Conservation (phyloP, 1,140 invertebrate genomes). For the Macrobrachium rosenbergii region DNA sequence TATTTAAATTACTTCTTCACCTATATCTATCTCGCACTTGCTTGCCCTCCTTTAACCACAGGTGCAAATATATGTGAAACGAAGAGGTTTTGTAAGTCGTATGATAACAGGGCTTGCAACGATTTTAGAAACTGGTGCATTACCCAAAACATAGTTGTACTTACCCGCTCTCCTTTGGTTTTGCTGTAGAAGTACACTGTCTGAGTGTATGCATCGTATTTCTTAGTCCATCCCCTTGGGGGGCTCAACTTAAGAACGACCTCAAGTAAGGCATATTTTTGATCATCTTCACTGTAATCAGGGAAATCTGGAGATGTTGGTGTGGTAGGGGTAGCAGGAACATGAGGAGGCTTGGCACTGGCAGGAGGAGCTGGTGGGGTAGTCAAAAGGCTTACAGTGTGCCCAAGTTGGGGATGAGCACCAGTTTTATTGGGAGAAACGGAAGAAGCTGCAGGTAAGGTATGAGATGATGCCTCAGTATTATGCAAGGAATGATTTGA, state of each 20-base stretch:
- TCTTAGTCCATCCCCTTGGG: constrained; percentile 41
- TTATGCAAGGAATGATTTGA: background rate
- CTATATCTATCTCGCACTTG: no score
- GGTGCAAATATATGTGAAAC: no score
- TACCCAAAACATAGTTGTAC: background rate
- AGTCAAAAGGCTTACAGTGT: background rate
- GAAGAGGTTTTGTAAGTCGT: no score
- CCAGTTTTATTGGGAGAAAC: background rate
- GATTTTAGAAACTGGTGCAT: no score
- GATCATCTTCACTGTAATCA: background rate
- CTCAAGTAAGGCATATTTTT: constrained; percentile 29
- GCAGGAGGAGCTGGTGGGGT: constrained; percentile 36
- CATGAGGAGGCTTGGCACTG: constrained; percentile 41
- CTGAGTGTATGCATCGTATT: constrained; percentile 40
- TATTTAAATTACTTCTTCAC: no score
- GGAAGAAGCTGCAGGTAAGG: background rate
- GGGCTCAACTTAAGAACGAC: constrained; percentile 22
- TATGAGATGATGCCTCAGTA: background rate
- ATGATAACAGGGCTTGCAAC: no score
- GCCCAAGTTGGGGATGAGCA: background rate
- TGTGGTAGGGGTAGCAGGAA: constrained; percentile 36
- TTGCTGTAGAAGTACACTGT: constrained; percentile 35
- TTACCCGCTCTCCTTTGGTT: constrained; percentile 25
- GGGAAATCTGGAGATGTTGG: constrained; percentile 17
- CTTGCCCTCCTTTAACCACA: no score